Evolutionary conservation across 2,797 vertebrate genomes (phyloP).

Genomic region (Myotis findleyi): DNA sequence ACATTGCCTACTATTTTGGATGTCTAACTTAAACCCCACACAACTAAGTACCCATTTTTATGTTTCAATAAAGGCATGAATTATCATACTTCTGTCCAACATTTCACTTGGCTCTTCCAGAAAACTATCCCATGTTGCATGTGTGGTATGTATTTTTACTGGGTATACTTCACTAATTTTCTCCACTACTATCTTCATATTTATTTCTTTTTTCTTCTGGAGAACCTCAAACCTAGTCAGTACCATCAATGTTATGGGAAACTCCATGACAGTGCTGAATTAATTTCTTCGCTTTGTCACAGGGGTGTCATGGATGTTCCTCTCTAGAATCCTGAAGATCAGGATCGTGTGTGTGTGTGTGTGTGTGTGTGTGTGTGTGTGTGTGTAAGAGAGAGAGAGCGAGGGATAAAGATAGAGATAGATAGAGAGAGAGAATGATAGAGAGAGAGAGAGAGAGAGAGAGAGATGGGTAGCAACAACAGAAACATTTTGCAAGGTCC

Average conservation of each 20-base stretch:
- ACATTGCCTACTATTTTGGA: not conserved
- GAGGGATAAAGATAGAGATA: no score
- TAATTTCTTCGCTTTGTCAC: not conserved
- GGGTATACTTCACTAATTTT: not conserved
- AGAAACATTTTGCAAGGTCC: not conserved
- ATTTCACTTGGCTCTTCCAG: not conserved
- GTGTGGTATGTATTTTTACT: not conserved
- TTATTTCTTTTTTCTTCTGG: not conserved
- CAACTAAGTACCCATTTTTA: not conserved
- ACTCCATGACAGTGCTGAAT: not conserved
- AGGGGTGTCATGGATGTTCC: no score
- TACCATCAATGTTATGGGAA: not conserved
- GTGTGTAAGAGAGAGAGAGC: no score
- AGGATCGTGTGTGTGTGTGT: no score
- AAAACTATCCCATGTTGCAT: not conserved
- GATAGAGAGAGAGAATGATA: no score
- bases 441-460: no score
- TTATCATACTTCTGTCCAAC: not conserved
- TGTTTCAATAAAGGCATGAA: not conserved
- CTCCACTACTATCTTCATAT: not conserved
- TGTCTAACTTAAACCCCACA: not conserved
- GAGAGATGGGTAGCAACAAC: not conserved
- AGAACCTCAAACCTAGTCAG: not conserved
- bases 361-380: no score
- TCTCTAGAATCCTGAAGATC: no score